Conservation (phyloP, 2,113 vertebrate genomes). For the Kryptolebias marmoratus region DNA sequence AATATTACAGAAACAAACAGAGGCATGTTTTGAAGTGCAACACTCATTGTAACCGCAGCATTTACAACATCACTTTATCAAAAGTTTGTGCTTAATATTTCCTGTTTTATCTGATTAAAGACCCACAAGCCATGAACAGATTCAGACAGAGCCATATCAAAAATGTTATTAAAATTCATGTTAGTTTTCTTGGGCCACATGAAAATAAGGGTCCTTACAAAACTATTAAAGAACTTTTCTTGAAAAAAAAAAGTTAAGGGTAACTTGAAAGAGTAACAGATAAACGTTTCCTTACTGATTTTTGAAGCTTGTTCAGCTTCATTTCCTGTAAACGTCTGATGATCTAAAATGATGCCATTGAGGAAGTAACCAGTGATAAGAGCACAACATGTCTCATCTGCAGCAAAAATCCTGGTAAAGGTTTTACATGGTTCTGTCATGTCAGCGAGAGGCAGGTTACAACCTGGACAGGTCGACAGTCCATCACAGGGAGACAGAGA, state of each 20-base stretch:
- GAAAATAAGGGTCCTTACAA: no score
- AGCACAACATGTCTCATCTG: background rate
- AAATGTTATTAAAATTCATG: no score
- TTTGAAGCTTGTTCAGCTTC: background rate
- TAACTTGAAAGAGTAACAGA: no score
- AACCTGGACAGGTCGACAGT: no score
- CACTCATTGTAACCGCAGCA: background rate
- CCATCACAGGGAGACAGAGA: no score
- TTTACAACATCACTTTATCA: background rate
- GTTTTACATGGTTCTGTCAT: no score
- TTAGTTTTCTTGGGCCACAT: no score
- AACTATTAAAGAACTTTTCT: no score
- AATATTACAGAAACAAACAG: no score
- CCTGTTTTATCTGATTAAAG: background rate
- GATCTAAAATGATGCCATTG: background rate
- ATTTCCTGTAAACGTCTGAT: constrained; percentile 8
- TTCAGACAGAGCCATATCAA: background rate
- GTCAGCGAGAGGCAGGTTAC: no score
- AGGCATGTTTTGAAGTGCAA: no score
- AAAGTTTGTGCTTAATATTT: background rate
- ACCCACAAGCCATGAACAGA: background rate
- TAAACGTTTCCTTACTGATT: background rate
- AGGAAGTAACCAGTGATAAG: background rate
- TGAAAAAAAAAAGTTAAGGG: no score
- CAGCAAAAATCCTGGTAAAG: background rate